phyloP scores from a whole-genome alignment of 37 sponge, comb jelly and placozoan species.

The Mnemiopsis leidyi region DNA sequence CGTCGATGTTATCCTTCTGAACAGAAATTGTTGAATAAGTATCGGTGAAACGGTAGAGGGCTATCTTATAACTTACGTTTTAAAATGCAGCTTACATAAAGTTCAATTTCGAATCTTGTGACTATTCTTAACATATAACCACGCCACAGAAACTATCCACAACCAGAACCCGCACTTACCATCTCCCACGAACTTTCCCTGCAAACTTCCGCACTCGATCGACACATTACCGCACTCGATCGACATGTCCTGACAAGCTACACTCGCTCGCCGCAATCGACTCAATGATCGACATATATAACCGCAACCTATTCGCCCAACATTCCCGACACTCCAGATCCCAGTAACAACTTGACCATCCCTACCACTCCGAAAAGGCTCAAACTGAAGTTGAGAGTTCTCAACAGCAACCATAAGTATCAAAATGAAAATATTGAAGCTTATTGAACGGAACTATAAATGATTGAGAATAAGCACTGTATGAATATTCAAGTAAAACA shows the following conservation, averaged over 20 bases:
- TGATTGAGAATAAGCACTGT: background rate
- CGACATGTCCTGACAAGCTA: background rate
- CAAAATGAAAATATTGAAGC: background rate
- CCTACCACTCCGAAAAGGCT: slow-evolving; percentile 32
- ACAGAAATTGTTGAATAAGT: background rate
- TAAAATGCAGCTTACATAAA: too few species aligned
- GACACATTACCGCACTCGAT: background rate
- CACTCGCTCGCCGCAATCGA: slow-evolving; percentile 29
- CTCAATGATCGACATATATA: background rate
- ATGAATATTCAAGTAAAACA: too few species aligned
- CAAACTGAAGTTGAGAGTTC: slow-evolving; percentile 47
- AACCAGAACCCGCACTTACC: background rate
- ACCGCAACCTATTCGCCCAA: background rate
- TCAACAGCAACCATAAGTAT: slow-evolving; percentile 1
- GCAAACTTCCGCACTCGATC: background rate
- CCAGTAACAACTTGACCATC: slow-evolving; percentile 37
- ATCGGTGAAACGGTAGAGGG: too few species aligned
- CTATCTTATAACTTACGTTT: too few species aligned
- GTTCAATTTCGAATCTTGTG: too few species aligned
- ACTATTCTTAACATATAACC: background rate
- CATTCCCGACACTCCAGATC: background rate
- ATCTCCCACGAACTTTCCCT: background rate
- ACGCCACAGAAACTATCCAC: background rate
- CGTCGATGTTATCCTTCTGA: background rate
- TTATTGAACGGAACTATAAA: background rate